Base-by-base conservation (phyloP, 2,113 vertebrate genomes). In the Sciurus niger region DNA sequence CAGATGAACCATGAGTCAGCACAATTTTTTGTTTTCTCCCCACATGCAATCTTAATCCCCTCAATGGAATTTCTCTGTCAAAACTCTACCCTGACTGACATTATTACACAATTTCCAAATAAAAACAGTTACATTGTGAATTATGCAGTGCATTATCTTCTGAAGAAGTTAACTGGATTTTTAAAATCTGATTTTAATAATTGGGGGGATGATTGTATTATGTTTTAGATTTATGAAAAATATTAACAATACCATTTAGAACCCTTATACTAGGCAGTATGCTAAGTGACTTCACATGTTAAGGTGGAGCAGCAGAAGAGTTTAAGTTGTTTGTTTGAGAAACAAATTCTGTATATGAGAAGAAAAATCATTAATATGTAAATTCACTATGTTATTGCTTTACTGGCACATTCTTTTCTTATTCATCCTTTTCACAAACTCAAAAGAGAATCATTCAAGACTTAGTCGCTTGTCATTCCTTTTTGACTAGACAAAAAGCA, bases 401-500 rank as follows among this genome's bases (percentile, higher is more conserved):
- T 95, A 73, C 30, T 97, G 89, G 84, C 16, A 93, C 6, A 93
- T 97, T 97, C 93, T n/a, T 97, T 98, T 96, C 70, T 96, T 70
- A 43, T 6, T 93, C 73, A 60, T 97, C 16, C 63, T 92, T 73
- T 96, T 98, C 90, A 60, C 82, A 60, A 58, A 8, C 89, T 84
- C 88, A 84, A 97, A 96, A 95, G 34, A 80, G 58, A 97, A 97
- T 83, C 37, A 92, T 98, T 94, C 4, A 83, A 84, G 74, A 90
- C 43, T 14, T 34, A 87, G 91, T 98, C 77, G 1, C 22, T 96
- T 97, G 84, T 95, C 79, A 97, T 97, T 80, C 78, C 53, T 96
- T 98, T 98, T 94, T 93, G 96, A 95, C 53, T 92, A 97, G 87
- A 95, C 72, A 94, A 90, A 97, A 97, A 88, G 90, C 77, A 96